phyloP scores from a whole-genome alignment of 2,113 vertebrate genomes.

The Abramis brama region DNA sequence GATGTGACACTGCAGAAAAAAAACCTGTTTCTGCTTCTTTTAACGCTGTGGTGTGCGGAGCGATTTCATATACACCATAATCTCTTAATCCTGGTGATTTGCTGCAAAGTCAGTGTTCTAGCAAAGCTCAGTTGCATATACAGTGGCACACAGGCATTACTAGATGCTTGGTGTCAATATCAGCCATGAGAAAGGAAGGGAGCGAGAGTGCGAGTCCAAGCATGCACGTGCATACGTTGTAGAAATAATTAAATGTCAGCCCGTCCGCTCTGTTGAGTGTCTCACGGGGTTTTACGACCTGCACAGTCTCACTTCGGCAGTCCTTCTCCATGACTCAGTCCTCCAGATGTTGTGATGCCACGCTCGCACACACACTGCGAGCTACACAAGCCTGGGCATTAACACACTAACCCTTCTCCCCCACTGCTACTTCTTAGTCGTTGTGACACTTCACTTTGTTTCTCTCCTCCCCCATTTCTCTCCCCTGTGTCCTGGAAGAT shows the following conservation, averaged over 20 bases:
- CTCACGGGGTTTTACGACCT: slow-evolving; percentile 64
- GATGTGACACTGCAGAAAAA: background rate
- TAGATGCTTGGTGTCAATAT: background rate
- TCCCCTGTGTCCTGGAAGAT: slow-evolving; percentile 56
- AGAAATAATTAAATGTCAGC: slow-evolving; percentile 72
- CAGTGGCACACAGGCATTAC: slow-evolving; percentile 27
- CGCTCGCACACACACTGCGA: slow-evolving; percentile 10
- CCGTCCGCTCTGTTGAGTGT: slow-evolving; percentile 58
- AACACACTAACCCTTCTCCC: slow-evolving; percentile 19
- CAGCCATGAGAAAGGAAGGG: slow-evolving; percentile 6
- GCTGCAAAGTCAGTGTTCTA: slow-evolving; percentile 5
- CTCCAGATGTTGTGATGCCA: slow-evolving; percentile 36
- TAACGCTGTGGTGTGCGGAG: background rate
- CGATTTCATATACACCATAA: slow-evolving; percentile 15
- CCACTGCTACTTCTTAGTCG: slow-evolving; percentile 42
- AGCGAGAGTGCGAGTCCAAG: background rate
- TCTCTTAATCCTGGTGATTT: slow-evolving; percentile 50
- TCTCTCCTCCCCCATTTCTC: slow-evolving; percentile 34
- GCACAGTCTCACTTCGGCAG: slow-evolving; percentile 53
- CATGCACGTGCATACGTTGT: slow-evolving; percentile 59
- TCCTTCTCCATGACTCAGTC: slow-evolving; percentile 60
- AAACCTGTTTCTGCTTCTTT: slow-evolving; percentile 27
- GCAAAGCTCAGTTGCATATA: slow-evolving; percentile 14
- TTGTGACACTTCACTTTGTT: slow-evolving; percentile 51
- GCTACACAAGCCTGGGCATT: background rate